A percentile compares a stretch with the other conserved stretches of the same genome.
Conservation (phyloP, 1,140 invertebrate species). For the Conus ventricosus region DNA sequence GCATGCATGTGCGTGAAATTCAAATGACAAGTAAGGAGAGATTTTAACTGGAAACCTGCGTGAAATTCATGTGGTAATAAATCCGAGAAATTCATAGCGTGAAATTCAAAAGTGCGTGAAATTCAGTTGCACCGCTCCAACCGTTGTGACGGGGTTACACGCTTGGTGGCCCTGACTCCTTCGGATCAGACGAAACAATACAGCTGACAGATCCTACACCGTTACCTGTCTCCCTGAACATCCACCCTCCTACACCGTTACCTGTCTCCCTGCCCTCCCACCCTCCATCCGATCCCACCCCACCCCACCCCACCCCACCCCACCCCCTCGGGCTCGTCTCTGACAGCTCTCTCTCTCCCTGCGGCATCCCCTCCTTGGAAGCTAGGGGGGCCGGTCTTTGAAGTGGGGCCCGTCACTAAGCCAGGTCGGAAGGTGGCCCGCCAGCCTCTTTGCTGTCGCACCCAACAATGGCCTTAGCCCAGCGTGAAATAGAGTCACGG, state of each 20-base stretch:
- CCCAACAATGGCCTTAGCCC: neutral
- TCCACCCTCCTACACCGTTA: neutral
- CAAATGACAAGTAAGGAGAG: too few relatives aligned
- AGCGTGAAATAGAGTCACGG: conserved; percentile 29
- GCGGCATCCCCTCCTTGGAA: neutral
- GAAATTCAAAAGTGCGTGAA: too few relatives aligned
- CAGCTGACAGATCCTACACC: conserved; percentile 1
- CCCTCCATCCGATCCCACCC: too few relatives aligned
- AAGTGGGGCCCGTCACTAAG: neutral
- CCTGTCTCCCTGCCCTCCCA: conserved; percentile 11
- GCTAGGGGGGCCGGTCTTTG: neutral
- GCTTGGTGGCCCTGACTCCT: neutral
- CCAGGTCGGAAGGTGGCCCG: neutral
- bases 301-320: neutral
- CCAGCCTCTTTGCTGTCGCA: neutral
- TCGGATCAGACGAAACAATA: neutral
- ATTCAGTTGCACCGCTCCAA: too few relatives aligned
- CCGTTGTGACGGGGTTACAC: neutral
- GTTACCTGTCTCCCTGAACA: conserved; percentile 22
- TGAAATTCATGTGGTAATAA: too few relatives aligned
- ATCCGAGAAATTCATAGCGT: too few relatives aligned
- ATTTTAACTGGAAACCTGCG: too few relatives aligned
- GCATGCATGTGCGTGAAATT: too few relatives aligned
- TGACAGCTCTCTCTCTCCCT: neutral
- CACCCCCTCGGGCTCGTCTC: neutral